A percentile compares a stretch with the other conserved stretches of the same genome.
These are phyloP conservation scores for Bombus picipes DNA, from an alignment of 1,140 invertebrate species.

Conservation along the genomic window DNA sequence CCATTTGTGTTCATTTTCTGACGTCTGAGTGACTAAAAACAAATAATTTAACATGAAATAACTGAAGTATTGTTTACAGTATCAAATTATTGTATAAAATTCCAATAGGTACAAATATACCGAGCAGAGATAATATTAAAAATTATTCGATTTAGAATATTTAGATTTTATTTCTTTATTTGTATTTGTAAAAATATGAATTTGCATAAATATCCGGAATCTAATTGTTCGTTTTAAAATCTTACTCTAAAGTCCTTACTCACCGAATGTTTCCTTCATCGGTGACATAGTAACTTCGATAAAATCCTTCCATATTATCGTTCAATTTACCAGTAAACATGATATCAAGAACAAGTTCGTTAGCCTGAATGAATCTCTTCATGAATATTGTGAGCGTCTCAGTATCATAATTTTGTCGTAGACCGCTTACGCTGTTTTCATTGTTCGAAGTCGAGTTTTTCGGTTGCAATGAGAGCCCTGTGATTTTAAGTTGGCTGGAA, in stretches of 20 bases:
- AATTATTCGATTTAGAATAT: no score
- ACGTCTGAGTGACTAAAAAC: no score
- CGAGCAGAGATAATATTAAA: no score
- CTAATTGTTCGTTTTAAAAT: background rate
- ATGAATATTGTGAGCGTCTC: conserved; percentile 68
- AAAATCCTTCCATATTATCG: conserved; percentile 86
- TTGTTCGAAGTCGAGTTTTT: background rate
- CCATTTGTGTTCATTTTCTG: no score
- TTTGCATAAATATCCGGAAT: no score
- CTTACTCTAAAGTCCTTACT: conserved; percentile 36
- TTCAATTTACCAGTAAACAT: conserved; percentile 81
- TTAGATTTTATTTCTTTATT: no score
- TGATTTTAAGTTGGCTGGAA: conserved; percentile 63
- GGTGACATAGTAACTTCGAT: conserved; percentile 84
- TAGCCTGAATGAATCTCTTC: background rate
- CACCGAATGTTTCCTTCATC: conserved; percentile 72
- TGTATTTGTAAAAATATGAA: no score
- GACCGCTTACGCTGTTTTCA: rapidly evolving
- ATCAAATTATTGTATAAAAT: no score
- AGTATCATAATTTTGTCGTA: background rate
- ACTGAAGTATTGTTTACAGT: no score
- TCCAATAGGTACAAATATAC: no score
- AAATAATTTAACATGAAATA: no score
- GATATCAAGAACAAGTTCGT: conserved; percentile 77
- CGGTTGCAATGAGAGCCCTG: background rate